Evolutionary conservation across 2,888 invertebrate species (phyloP).

Genomic region (Sceliomorpha sp.): DNA sequence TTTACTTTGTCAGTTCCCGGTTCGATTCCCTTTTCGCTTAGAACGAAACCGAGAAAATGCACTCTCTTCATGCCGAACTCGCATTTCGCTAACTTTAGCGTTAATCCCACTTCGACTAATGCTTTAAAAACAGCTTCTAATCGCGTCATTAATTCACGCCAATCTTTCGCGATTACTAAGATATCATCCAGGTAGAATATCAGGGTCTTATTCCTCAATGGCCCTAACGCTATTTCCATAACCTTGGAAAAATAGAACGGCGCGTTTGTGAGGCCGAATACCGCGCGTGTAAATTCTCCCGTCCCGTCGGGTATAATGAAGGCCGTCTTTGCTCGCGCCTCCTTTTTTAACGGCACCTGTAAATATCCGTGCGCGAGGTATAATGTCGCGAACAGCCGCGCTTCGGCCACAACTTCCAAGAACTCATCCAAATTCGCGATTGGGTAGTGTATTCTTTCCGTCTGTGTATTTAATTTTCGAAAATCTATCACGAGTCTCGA

Average conservation of each 20-base stretch:
- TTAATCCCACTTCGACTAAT: constrained; percentile 1
- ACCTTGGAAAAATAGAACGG: constrained; percentile 60
- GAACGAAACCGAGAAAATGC: constrained; percentile 14
- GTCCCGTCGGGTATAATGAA: constrained; percentile 57
- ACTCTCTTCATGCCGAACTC: constrained; percentile 15
- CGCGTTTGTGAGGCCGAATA: constrained; percentile 65
- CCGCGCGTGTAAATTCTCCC: too few species aligned
- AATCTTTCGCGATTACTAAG: too few species aligned
- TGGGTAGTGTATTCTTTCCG: too few species aligned
- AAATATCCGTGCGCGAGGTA: too few species aligned
- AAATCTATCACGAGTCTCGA: too few species aligned
- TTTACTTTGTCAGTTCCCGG: constrained; percentile 7
- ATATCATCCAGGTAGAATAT: constrained; percentile 23
- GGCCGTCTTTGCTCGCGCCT: constrained; percentile 38
- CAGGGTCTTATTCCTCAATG: constrained; percentile 18
- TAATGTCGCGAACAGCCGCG: too few species aligned
- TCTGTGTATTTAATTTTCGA: too few species aligned
- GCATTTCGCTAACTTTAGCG: too few species aligned
- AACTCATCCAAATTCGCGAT: too few species aligned
- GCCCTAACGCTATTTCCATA: constrained; percentile 33
- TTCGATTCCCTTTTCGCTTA: constrained; percentile 14
- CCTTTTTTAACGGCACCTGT: too few species aligned
- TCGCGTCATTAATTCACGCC: constrained; percentile 6
- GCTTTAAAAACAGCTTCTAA: constrained; percentile 6
- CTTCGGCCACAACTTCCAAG: too few species aligned